Conservation (phyloP, 64 coral and sea anemone genomes). For the Montipora foliosa region DNA sequence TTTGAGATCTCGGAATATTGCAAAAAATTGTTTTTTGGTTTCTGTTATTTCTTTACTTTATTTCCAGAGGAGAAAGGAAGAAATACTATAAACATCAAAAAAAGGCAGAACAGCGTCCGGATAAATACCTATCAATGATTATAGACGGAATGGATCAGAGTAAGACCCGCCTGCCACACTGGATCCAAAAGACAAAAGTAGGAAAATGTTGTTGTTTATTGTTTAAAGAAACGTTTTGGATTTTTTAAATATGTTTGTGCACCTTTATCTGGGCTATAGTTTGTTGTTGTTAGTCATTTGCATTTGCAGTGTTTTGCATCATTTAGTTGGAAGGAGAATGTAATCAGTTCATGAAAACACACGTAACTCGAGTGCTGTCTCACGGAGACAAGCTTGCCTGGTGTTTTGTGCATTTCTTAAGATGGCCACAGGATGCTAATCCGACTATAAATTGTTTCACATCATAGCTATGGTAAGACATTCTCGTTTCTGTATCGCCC, state of each 20-base stretch:
- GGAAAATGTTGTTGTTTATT: background rate
- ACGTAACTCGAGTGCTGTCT: slow-evolving; percentile 57
- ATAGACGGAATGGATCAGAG: slow-evolving; percentile 77
- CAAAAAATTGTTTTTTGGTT: background rate
- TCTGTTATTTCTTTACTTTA: background rate
- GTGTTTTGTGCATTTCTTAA: slow-evolving; percentile 33
- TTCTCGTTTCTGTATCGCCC: too few relatives aligned
- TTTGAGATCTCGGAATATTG: background rate
- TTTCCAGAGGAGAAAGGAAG: slow-evolving; percentile 50
- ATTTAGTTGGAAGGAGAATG: slow-evolving; percentile 65
- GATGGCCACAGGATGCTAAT: background rate
- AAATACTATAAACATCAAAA: slow-evolving; percentile 83
- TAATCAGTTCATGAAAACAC: slow-evolving; percentile 49
- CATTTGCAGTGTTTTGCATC: background rate
- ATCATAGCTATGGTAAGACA: too few relatives aligned
- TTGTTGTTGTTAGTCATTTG: background rate
- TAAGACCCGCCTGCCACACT: slow-evolving; percentile 62
- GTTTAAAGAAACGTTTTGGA: background rate
- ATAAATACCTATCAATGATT: slow-evolving; percentile 63
- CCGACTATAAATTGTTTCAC: too few relatives aligned
- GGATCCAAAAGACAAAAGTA: slow-evolving; percentile 63
- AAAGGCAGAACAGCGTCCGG: slow-evolving; percentile 48
- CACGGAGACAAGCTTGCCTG: slow-evolving; percentile 49
- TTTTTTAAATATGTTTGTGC: background rate
- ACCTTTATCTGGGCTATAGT: background rate